Evolutionary conservation across 2,888 invertebrate genomes (phyloP).

Genomic region (Eupsilia transversa): DNA sequence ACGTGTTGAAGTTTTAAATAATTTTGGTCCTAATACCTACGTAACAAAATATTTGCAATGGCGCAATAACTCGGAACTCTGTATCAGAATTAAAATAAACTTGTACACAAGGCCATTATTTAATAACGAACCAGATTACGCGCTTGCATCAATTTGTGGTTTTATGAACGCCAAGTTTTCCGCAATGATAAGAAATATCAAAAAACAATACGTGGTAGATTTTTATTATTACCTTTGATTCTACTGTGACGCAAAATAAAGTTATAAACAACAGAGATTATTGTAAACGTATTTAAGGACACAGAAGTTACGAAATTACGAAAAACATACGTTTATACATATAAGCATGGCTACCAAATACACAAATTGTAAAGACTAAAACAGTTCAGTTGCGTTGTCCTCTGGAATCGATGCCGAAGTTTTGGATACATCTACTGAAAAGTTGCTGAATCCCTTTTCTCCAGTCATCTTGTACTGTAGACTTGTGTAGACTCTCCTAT

Average conservation of each 20-base stretch:
- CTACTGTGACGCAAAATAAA: slow-evolving; percentile 5
- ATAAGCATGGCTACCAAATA: background rate
- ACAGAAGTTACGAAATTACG: background rate
- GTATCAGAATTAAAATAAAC: slow-evolving; percentile 24
- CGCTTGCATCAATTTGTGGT: slow-evolving; percentile 27
- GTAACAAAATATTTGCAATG: background rate
- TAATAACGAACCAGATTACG: slow-evolving; percentile 40
- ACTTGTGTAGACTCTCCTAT: background rate
- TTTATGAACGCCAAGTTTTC: slow-evolving; percentile 32
- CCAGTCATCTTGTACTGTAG: background rate
- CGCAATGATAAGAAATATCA: slow-evolving; percentile 41
- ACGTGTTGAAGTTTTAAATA: no score
- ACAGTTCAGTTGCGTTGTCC: background rate
- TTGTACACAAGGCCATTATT: background rate
- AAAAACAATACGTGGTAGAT: slow-evolving; percentile 23
- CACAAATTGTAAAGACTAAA: background rate
- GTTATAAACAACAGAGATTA: slow-evolving; percentile 12
- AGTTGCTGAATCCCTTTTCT: background rate
- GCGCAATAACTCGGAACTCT: slow-evolving; percentile 7
- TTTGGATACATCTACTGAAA: background rate
- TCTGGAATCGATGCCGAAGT: background rate
- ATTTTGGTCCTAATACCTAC: no score
- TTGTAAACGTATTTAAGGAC: slow-evolving; percentile 3
- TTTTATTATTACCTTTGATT: slow-evolving; percentile 41
- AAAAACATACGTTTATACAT: background rate